Percentiles rank a stretch among this genome's conserved stretches.
Conservation (phyloP, 2,797 vertebrate species). For the Lepilemur septentrionalis region DNA sequence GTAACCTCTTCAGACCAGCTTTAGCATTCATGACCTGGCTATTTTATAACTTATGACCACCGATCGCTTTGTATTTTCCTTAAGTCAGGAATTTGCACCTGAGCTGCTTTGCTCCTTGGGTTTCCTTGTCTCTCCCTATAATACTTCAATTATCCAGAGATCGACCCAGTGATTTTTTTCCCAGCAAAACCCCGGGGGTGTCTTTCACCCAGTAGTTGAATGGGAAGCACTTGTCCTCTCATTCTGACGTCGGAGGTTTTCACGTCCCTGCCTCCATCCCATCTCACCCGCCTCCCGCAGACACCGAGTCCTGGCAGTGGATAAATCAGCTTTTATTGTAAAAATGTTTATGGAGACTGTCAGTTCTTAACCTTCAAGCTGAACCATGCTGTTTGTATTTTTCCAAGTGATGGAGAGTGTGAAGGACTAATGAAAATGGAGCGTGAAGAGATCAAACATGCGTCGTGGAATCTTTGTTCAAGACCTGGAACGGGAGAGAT, state of each 20-base stretch:
- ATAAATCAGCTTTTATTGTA: slow-evolving; percentile 79
- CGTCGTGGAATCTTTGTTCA: slow-evolving; percentile 76
- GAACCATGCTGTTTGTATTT: slow-evolving; percentile 83
- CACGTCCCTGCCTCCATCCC: neutral
- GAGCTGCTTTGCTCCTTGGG: neutral
- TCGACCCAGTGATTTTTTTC: neutral
- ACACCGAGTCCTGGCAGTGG: slow-evolving; percentile 78
- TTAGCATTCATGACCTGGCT: neutral
- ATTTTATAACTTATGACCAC: neutral
- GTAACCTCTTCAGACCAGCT: neutral
- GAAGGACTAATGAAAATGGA: slow-evolving; percentile 83
- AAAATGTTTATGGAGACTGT: slow-evolving; percentile 83
- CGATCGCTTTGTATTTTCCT: slow-evolving; percentile 11
- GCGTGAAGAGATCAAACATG: slow-evolving; percentile 79
- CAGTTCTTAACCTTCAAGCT: slow-evolving; percentile 83
- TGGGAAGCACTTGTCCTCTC: slow-evolving; percentile 58
- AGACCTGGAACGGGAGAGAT: slow-evolving; percentile 71
- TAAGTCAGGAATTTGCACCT: neutral
- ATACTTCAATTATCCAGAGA: neutral
- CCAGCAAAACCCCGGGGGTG: neutral
- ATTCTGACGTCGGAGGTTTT: slow-evolving; percentile 50
- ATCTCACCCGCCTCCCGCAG: slow-evolving; percentile 45
- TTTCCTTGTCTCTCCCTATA: neutral
- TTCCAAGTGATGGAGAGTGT: slow-evolving; percentile 82
- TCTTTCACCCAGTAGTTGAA: neutral